Evolutionary conservation across 2,888 invertebrate genomes (phyloP).

Genomic region (Eupithecia vulgata): DNA sequence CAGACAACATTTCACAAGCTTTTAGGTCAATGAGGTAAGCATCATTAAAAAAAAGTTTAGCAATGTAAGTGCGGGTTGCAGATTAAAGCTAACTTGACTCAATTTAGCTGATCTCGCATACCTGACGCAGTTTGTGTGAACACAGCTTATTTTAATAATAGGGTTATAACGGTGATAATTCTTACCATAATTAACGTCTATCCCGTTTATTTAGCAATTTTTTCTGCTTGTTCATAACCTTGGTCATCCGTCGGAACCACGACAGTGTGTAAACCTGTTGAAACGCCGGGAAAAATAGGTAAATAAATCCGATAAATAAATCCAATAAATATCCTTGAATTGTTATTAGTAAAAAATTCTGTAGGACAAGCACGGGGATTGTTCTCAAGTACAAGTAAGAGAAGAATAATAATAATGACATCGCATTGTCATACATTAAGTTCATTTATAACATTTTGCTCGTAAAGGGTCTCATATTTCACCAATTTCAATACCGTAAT

Average conservation of each 20-base stretch:
- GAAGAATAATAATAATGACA: too few relatives aligned
- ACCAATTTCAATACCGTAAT: too few relatives aligned
- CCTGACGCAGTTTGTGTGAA: not conserved
- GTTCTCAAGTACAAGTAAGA: too few relatives aligned
- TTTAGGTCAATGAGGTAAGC: not conserved
- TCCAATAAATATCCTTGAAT: not conserved
- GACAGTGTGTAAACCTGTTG: not conserved
- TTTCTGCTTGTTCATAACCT: not conserved
- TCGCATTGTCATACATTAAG: too few relatives aligned
- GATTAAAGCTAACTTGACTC: not conserved
- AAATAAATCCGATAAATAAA: not conserved
- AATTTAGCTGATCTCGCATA: not conserved
- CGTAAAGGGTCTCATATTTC: too few relatives aligned
- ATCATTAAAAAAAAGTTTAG: not conserved
- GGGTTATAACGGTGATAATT: too few relatives aligned
- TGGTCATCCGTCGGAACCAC: not conserved
- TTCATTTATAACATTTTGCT: too few relatives aligned
- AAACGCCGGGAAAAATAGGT: not conserved
- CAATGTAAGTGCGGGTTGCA: not conserved
- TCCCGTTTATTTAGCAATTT: not conserved
- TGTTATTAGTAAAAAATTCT: not conserved
- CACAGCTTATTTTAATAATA: too few relatives aligned
- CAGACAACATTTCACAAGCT: not conserved
- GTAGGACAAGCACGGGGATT: too few relatives aligned
- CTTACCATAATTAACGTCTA: too few relatives aligned